phyloP scores from a whole-genome alignment of 2,888 invertebrate species.

The Drosophila diplacantha region DNA sequence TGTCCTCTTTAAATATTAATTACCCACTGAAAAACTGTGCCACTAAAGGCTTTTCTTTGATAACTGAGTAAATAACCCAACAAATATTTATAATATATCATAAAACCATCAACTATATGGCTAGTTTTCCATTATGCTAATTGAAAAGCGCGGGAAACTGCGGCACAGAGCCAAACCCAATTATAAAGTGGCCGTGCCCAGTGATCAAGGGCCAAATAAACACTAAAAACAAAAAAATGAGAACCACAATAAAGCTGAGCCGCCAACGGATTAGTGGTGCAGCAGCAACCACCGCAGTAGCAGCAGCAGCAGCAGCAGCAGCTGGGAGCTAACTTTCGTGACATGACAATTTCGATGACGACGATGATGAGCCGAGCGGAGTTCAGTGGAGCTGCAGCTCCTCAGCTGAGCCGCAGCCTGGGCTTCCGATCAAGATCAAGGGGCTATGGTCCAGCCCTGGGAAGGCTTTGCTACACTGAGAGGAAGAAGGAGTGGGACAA shows the following conservation, averaged over 20 bases:
- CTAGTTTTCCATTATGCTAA: conserved; percentile 28
- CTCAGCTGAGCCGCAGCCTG: conserved; percentile 9
- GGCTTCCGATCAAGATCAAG: conserved; percentile 41
- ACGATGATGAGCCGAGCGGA: conserved; percentile 58
- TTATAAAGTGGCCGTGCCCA: conserved; percentile 56
- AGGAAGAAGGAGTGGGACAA: background rate
- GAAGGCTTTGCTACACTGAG: conserved; percentile 15
- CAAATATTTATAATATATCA: conserved; percentile 22
- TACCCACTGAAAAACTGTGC: background rate
- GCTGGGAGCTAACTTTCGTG: conserved; percentile 70
- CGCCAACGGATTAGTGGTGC: conserved; percentile 43
- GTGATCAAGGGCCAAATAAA: conserved; percentile 46
- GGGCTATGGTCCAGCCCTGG: conserved; percentile 26
- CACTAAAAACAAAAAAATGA: conserved; percentile 26
- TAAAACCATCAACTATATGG: conserved; percentile 31
- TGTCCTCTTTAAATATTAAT: background rate
- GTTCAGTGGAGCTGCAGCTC: conserved; percentile 16
- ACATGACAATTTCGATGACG: conserved; percentile 72
- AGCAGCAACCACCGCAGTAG: conserved; percentile 29
- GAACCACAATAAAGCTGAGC: conserved; percentile 60
- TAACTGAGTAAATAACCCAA: background rate
- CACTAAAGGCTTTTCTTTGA: background rate
- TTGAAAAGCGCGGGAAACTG: conserved; percentile 19
- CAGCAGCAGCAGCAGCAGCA: conserved; percentile 32
- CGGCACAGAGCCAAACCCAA: conserved; percentile 42